Conservation (phyloP, 2,797 vertebrate species). For the Pachyuromys duprasi region DNA sequence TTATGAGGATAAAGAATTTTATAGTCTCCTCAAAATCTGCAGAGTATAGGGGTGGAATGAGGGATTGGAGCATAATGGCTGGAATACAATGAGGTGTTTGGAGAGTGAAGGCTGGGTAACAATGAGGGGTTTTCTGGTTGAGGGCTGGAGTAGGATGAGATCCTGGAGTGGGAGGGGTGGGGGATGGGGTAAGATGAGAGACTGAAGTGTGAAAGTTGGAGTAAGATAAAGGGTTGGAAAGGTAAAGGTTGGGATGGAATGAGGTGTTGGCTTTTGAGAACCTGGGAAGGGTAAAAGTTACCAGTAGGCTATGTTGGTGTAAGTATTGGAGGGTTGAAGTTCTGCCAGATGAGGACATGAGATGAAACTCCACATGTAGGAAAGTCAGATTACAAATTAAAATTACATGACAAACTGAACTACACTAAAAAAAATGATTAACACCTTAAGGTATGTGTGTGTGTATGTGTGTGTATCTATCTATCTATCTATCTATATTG, state of each 20-base stretch:
- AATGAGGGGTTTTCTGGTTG: not conserved
- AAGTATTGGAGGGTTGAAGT: not conserved
- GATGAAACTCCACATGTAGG: not conserved
- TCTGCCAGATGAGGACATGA: not conserved
- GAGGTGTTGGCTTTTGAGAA: not conserved
- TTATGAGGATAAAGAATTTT: constrained; percentile 25
- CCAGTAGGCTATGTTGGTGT: too few species aligned
- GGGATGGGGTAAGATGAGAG: not conserved
- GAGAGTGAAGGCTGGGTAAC: not conserved
- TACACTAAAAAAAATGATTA: not conserved
- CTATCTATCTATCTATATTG: too few species aligned
- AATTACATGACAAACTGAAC: not conserved
- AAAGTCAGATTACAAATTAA: not conserved
- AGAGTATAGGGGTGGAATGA: not conserved
- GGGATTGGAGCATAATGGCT: not conserved
- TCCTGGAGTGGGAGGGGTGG: not conserved
- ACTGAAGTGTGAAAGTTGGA: not conserved
- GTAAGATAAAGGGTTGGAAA: not conserved
- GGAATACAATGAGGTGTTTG: not conserved
- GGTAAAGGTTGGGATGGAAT: not conserved
- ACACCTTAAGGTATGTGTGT: not conserved
- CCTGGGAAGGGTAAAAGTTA: not conserved
- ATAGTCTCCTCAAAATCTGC: not conserved
- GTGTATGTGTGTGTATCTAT: too few species aligned
- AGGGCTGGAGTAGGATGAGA: not conserved